These are phyloP conservation scores for Lysandra coridon DNA, from an alignment of 2,888 invertebrate genomes.

Conservation along the genomic window DNA sequence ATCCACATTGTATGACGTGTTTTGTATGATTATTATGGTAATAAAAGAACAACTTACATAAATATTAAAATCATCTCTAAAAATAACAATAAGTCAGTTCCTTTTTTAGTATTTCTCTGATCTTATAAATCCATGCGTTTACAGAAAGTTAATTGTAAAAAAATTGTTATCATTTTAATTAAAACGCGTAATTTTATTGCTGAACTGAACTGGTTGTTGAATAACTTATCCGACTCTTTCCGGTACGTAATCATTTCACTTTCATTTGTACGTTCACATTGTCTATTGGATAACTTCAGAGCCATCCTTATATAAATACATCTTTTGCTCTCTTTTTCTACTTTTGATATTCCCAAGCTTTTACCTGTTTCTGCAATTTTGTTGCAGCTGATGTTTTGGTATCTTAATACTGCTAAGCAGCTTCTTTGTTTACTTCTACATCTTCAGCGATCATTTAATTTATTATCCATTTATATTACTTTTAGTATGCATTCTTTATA, in stretches of 20 bases:
- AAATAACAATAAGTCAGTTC: background rate
- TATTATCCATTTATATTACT: too few species aligned
- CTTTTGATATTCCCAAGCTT: slow-evolving; percentile 44
- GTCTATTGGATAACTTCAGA: slow-evolving; percentile 76
- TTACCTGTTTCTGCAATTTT: background rate
- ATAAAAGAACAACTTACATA: background rate
- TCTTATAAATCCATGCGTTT: background rate
- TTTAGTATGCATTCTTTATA: too few species aligned
- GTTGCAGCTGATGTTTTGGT: background rate
- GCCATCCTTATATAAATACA: slow-evolving; percentile 71
- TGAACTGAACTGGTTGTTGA: slow-evolving; percentile 40
- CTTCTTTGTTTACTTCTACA: too few species aligned
- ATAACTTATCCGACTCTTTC: slow-evolving; percentile 44
- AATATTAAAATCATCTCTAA: background rate
- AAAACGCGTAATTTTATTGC: slow-evolving; percentile 32
- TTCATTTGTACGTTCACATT: slow-evolving; percentile 76
- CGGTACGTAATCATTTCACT: slow-evolving; percentile 75
- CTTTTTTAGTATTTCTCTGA: background rate
- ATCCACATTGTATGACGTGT: background rate
- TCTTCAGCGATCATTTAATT: too few species aligned
- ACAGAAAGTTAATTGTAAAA: background rate
- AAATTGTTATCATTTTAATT: slow-evolving; percentile 17
- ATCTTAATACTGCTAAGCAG: too few species aligned
- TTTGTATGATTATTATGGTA: background rate
- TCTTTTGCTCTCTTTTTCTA: slow-evolving; percentile 63